These are phyloP conservation scores for Lasioglossum zephyrum DNA, from an alignment of 2,888 invertebrate genomes.

Conservation along the genomic window DNA sequence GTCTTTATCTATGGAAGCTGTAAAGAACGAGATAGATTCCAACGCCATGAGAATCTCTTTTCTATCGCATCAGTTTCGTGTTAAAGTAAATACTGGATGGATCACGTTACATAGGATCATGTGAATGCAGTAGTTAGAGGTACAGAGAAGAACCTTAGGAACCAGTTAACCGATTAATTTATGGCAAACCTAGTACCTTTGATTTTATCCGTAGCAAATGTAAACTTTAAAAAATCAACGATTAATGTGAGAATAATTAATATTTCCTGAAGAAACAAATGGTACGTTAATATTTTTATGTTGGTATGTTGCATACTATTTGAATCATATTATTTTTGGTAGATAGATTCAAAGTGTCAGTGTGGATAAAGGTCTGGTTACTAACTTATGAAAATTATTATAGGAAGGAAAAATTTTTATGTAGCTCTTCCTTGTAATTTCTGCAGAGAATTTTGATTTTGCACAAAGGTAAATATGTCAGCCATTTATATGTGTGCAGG, in stretches of 20 bases:
- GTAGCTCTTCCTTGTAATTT: neutral
- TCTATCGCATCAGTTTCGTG: neutral
- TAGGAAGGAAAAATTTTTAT: no score
- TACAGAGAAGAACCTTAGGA: neutral
- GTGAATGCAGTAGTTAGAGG: neutral
- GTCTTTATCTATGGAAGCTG: neutral
- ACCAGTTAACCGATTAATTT: neutral
- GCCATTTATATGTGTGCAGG: neutral
- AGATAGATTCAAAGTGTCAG: no score
- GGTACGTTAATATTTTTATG: no score
- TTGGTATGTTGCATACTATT: no score
- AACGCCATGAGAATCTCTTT: neutral
- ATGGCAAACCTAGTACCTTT: neutral
- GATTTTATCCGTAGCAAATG: neutral
- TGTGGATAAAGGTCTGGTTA: no score
- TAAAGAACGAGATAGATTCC: slow-evolving; percentile 19
- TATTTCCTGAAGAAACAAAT: neutral
- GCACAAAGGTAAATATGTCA: neutral
- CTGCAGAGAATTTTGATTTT: neutral
- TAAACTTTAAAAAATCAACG: neutral
- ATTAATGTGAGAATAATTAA: neutral
- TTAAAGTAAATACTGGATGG: neutral
- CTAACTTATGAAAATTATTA: neutral
- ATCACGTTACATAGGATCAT: neutral
- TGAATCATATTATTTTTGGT: no score